Conservation (phyloP, 2,797 vertebrate species). For the Gadopsis marmoratus region DNA sequence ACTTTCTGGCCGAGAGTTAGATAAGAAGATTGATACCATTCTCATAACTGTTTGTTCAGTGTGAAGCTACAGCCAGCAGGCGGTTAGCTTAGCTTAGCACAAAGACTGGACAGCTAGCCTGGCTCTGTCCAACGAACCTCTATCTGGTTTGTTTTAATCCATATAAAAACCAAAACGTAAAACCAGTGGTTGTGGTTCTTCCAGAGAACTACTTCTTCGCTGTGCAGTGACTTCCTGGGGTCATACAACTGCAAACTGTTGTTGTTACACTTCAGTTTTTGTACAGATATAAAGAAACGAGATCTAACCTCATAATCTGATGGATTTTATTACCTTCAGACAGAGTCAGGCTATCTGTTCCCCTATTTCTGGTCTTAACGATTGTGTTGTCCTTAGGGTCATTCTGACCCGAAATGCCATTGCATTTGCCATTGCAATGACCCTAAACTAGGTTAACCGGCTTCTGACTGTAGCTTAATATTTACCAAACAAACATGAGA, state of each 20-base stretch:
- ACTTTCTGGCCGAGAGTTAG: neutral
- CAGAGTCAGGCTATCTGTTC: neutral
- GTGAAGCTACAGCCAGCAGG: constrained; percentile 3
- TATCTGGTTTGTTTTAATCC: neutral
- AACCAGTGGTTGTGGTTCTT: neutral
- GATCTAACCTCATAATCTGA: neutral
- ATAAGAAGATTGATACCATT: constrained; percentile 3
- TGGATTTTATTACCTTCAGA: constrained; percentile 3
- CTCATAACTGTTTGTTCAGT: neutral
- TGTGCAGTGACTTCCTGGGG: neutral
- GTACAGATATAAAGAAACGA: neutral
- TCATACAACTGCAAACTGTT: neutral
- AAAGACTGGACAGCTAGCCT: neutral
- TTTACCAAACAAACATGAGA: neutral
- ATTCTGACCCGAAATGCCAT: too few species aligned
- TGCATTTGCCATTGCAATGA: too few species aligned
- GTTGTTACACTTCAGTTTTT: neutral
- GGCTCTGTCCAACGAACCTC: neutral
- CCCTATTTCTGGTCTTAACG: neutral
- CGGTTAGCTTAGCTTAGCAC: neutral
- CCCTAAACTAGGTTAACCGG: neutral
- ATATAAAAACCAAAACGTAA: neutral
- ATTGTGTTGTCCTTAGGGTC: too few species aligned
- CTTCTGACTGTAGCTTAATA: neutral
- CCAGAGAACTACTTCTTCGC: neutral